Evolutionary conservation across 2,797 vertebrate species (phyloP).

Genomic region (Octomys mimax): DNA sequence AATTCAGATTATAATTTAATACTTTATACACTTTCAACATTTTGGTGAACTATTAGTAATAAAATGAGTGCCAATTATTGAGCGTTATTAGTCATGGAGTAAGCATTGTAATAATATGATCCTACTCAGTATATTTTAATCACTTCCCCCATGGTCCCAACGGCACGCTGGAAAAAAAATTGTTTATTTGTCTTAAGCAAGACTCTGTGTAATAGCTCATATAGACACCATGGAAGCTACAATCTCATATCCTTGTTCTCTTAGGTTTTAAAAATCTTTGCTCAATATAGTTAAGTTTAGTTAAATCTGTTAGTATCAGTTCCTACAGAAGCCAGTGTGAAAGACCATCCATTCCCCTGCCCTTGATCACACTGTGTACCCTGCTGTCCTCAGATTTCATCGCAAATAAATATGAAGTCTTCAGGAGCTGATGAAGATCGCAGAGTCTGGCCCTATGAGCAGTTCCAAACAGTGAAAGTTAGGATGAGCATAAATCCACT

Average conservation of each 20-base stretch:
- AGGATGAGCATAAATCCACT: neutral
- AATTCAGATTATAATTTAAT: neutral
- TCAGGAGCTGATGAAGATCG: neutral
- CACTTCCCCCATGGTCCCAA: neutral
- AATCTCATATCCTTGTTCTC: neutral
- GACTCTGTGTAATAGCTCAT: neutral
- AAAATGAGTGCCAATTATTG: neutral
- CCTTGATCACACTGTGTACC: neutral
- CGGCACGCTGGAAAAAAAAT: neutral
- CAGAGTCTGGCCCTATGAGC: neutral
- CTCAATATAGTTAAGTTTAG: neutral
- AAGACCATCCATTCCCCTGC: neutral
- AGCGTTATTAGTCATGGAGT: neutral
- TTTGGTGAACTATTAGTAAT: neutral
- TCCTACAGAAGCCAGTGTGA: neutral
- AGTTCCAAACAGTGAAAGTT: neutral
- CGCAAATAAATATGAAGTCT: neutral
- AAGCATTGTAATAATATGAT: neutral
- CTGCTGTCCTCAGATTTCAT: neutral
- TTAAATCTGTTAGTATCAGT: neutral
- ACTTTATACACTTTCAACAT: neutral
- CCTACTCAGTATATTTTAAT: neutral
- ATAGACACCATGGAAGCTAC: neutral
- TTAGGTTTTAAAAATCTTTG: constrained; percentile 5
- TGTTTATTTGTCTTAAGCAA: constrained; percentile 35